Evolutionary conservation across 2,113 vertebrate species (phyloP).

Genomic region (Rhagologus leucostigma): DNA sequence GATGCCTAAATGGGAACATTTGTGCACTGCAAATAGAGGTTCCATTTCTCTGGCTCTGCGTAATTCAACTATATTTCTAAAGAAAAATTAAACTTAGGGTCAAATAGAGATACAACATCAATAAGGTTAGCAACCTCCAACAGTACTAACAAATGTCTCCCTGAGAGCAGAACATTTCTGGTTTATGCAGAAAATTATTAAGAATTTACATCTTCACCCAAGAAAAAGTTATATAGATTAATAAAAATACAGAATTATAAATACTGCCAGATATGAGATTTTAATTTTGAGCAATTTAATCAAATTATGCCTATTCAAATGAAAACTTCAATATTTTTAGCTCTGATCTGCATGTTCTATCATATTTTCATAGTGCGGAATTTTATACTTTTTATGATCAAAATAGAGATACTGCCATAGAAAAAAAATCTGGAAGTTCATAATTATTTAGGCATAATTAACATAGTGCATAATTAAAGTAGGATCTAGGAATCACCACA

Average conservation of each 20-base stretch:
- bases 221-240: background rate
- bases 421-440: background rate
- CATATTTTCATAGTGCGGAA: background rate
- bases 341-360: background rate
- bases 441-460: background rate
- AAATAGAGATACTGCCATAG: background rate
- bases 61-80: background rate
- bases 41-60: background rate
- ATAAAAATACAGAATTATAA: background rate
- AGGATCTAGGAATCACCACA: background rate
- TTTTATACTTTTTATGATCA: background rate
- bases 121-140: background rate
- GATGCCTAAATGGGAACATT: background rate
- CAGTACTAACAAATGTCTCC: background rate
- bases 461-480: background rate
- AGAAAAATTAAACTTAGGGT: background rate
- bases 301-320: background rate
- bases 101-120: background rate
- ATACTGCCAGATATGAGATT: background rate
- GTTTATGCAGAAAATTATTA: background rate
- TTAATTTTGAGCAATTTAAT: background rate
- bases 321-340: background rate
- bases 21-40: background rate
- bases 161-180: background rate
- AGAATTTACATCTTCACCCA: background rate